Conservation (phyloP, 2,113 vertebrate species). For the Morphnarchus princeps region DNA sequence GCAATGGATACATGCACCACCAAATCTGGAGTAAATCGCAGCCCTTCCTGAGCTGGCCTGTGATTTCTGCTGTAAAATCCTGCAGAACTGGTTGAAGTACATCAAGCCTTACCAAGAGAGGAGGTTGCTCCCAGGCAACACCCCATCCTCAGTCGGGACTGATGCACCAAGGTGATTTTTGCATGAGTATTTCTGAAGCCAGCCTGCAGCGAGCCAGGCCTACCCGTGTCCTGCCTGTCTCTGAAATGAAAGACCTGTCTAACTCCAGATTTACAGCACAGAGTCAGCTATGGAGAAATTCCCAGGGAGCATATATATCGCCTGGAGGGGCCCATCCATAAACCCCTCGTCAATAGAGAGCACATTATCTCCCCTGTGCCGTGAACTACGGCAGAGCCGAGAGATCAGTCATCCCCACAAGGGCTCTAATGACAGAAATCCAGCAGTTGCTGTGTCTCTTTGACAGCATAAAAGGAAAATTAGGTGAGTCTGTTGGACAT, state of each 20-base stretch:
- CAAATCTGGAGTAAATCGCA: neutral
- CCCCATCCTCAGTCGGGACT: neutral
- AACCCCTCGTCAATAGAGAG: neutral
- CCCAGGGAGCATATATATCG: neutral
- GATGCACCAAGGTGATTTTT: neutral
- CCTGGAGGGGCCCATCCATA: constrained; percentile 20
- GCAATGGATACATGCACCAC: fast-evolving
- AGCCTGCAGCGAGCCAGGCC: neutral
- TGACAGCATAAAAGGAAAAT: neutral
- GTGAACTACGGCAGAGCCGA: neutral
- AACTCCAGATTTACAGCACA: neutral
- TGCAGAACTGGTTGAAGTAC: neutral
- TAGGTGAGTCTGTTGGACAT: neutral
- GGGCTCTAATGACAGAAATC: neutral
- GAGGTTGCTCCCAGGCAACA: neutral
- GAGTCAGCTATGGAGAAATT: neutral
- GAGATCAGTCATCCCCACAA: constrained; percentile 22
- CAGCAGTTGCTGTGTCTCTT: neutral
- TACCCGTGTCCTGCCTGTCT: neutral
- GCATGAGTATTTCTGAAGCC: neutral
- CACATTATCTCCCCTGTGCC: neutral
- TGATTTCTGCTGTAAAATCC: neutral
- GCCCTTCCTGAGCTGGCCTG: neutral
- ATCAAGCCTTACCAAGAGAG: neutral
- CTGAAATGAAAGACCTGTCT: neutral